phyloP scores from a whole-genome alignment of 64 coral and sea anemone species.

The Catalaphyllia jardinei region DNA sequence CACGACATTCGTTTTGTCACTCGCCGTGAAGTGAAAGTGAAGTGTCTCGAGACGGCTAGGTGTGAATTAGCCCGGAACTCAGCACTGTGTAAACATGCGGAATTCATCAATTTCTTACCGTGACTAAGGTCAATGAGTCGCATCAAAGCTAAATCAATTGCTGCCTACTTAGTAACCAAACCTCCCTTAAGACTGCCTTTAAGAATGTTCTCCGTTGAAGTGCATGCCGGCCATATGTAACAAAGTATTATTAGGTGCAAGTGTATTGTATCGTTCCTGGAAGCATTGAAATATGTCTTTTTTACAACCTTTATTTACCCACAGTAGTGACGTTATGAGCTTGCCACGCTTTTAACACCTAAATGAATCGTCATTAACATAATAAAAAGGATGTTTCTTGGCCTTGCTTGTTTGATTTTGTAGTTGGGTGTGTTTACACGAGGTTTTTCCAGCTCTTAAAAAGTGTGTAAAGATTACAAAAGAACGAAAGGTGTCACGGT shows the following conservation, averaged over 20 bases:
- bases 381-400: background rate
- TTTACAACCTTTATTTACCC: background rate
- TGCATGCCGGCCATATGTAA: background rate
- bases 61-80: background rate
- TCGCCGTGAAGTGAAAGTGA: background rate
- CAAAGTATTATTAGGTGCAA: background rate
- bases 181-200: no score
- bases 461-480: background rate
- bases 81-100: conserved; percentile 12
- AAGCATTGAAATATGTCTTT: background rate
- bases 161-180: background rate
- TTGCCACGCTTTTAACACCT: background rate
- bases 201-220: background rate
- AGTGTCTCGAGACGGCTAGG: background rate
- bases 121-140: background rate
- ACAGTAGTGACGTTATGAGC: background rate
- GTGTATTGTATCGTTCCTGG: background rate
- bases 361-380: conserved; percentile 7
- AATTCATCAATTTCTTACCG: conserved; percentile 3
- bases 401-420: background rate
- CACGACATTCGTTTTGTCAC: background rate
- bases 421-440: background rate
- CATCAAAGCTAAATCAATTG: background rate
- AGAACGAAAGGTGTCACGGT: background rate
- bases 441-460: conserved; percentile 11